These are phyloP conservation scores for Thryonomys swinderianus DNA, from an alignment of 2,113 vertebrate species.

Conservation along the genomic window DNA sequence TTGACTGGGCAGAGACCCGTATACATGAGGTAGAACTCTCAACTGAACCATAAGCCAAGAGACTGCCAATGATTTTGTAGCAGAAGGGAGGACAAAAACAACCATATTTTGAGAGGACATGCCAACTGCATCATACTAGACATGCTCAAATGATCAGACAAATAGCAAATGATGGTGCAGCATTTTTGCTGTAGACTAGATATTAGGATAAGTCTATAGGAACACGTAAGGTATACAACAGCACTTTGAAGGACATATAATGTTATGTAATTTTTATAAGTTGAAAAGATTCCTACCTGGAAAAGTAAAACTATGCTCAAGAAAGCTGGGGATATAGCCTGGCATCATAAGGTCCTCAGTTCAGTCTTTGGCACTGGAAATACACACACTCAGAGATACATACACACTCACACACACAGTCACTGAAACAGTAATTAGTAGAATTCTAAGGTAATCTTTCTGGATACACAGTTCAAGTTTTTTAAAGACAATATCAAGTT, in stretches of 20 bases:
- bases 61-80: neutral
- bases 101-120: neutral
- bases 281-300: neutral
- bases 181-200: neutral
- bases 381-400: neutral
- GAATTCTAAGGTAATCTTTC: neutral
- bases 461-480: constrained; percentile 6
- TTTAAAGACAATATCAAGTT: constrained; percentile 2
- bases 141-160: neutral
- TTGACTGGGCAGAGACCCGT: neutral
- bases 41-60: neutral
- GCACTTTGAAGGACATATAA: neutral
- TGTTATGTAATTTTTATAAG: constrained; percentile 10
- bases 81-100: neutral
- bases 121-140: neutral
- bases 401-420: neutral
- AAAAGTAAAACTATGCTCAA: neutral
- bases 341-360: neutral
- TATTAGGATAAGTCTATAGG: neutral
- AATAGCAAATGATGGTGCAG: neutral
- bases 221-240: neutral
- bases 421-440: neutral
- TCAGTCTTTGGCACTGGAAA: neutral
- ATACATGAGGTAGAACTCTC: neutral
- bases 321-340: neutral